These are phyloP conservation scores for Globodera ellingtonae DNA, from an alignment of 1,140 invertebrate species.

Conservation along the genomic window DNA sequence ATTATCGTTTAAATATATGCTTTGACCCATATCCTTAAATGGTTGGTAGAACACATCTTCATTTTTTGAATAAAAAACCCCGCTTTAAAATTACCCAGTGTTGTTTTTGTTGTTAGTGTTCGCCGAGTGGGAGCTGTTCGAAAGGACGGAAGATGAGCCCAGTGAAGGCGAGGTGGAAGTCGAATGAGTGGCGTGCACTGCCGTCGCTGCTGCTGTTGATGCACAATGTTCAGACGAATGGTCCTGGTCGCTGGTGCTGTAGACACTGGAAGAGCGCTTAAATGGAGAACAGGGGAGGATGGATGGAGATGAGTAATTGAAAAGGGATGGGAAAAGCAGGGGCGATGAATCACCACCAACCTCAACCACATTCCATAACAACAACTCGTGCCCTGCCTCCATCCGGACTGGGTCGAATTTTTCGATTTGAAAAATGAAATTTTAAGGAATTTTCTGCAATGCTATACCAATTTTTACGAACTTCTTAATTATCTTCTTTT, in stretches of 20 bases:
- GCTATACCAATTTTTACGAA: no score
- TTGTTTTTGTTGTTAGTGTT: background rate
- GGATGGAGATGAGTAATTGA: background rate
- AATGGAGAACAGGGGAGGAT: background rate
- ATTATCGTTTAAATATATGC: background rate
- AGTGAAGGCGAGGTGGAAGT: conserved; percentile 3
- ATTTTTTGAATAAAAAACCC: no score
- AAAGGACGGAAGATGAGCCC: background rate
- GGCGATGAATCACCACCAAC: background rate
- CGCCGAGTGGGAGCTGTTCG: background rate
- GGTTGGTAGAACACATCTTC: no score
- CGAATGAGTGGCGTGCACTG: background rate
- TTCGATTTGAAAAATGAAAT: no score
- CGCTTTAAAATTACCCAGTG: no score
- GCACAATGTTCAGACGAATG: conserved; percentile 34
- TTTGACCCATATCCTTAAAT: no score
- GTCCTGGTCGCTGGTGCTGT: conserved; percentile 41
- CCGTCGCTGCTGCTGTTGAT: background rate
- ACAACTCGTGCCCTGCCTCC: conserved; percentile 22
- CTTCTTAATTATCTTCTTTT: no score
- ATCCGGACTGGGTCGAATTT: no score
- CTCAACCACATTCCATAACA: conserved; percentile 29
- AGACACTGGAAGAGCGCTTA: conserved; percentile 26
- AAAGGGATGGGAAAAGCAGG: background rate
- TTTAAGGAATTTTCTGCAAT: no score